Evolutionary conservation across 1,140 invertebrate species (phyloP).

Genomic region (Lasioglossum albipes): DNA sequence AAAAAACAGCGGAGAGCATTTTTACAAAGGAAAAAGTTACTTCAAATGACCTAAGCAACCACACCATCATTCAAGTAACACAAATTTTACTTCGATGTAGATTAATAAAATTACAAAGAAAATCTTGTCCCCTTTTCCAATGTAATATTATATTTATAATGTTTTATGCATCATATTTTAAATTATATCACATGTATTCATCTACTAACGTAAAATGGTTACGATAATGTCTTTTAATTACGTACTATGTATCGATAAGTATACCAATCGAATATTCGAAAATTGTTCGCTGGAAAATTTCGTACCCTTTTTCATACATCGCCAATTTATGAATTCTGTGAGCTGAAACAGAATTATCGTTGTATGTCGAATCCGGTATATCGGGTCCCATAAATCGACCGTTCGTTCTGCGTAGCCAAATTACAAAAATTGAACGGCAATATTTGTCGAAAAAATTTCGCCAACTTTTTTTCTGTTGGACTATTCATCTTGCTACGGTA

Average conservation of each 20-base stretch:
- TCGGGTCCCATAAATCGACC: not conserved
- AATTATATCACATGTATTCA: too few species aligned
- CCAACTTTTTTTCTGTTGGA: not conserved
- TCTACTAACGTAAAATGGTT: too few species aligned
- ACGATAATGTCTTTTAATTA: not conserved
- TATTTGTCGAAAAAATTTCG: conserved; percentile 37
- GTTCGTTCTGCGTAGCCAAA: not conserved
- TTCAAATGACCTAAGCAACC: too few species aligned
- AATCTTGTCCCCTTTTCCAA: not conserved
- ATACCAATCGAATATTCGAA: not conserved
- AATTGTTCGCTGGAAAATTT: not conserved
- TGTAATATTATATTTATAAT: not conserved
- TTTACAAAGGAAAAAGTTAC: too few species aligned
- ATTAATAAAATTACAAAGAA: not conserved
- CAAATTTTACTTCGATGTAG: not conserved
- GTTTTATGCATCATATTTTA: not conserved
- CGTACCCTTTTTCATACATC: not conserved
- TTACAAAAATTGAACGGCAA: conserved; percentile 12
- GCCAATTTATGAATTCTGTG: not conserved
- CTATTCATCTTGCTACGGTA: not conserved
- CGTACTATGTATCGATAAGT: not conserved
- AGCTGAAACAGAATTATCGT: not conserved
- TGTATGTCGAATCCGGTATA: not conserved
- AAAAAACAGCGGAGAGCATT: too few species aligned
- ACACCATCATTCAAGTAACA: too few species aligned